Conservation (phyloP, 2,797 vertebrate species). For the Scolopax rusticola region DNA sequence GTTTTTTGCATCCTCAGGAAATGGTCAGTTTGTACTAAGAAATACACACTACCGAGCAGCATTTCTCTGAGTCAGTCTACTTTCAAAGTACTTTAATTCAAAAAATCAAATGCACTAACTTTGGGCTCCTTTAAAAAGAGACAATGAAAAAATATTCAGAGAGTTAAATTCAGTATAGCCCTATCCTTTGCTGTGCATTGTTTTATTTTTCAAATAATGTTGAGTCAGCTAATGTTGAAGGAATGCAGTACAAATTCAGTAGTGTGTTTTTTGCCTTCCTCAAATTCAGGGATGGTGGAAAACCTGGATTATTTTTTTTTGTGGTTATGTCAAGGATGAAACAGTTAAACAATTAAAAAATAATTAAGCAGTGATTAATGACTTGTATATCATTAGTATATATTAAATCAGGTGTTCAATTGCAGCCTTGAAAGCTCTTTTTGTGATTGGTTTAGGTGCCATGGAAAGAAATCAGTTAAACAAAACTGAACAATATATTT, state of each 20-base stretch:
- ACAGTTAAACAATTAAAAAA: not conserved
- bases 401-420: not conserved
- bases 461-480: conserved; percentile 21
- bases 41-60: not conserved
- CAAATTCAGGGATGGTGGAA: not conserved
- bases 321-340: not conserved
- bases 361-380: conserved; percentile 1
- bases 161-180: not conserved
- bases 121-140: not conserved
- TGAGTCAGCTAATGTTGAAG: not conserved
- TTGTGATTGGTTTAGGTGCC: conserved; percentile 6
- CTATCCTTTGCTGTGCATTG: not conserved
- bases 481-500: conserved; percentile 11
- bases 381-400: not conserved
- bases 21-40: not conserved
- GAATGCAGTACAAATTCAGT: not conserved
- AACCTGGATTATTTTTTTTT: not conserved
- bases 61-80: not conserved
- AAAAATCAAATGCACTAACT: not conserved
- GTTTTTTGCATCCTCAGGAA: not conserved
- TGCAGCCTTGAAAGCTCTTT: conserved; percentile 9
- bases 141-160: not conserved
- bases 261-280: not conserved
- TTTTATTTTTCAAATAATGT: not conserved
- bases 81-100: not conserved